Evolutionary conservation across 2,113 vertebrate species (phyloP), one percentile per base, ranked within the genome.

Genomic region (Callorhinus ursinus): DNA sequence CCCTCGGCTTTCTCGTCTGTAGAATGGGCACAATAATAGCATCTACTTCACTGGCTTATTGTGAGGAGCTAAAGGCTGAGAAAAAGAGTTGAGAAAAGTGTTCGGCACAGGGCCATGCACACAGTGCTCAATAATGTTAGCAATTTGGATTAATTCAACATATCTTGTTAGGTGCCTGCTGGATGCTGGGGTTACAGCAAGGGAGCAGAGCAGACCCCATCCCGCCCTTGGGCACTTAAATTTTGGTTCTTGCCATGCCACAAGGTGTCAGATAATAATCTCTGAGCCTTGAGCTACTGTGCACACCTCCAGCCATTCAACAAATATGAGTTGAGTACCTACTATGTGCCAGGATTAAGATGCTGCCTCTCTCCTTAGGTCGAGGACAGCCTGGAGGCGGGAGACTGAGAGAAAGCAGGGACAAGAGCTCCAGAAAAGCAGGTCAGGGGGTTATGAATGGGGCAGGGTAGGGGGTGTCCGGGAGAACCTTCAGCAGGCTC

Each of bases 71-170:
- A 21, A 8, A 0, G 4, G 36, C 18, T 42, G 72, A 28, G 31
- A 80, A 63, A 16, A 28, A 16, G 21, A 77, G 57, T 57, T n/a
- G 53, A 61, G 22, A 7, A 5, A n/a, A 71, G 16, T 26, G 16
- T 16, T 42, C 16, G 80, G 63, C 4, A 3, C 11, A 5, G 22
- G 9, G 42, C n/a, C 0, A 0, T 0, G 3, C 9, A 12, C 5
- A 49, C 19, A 1, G 65, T 36, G 51, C 24, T 76, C 31, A 33
- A 3, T 12, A 18, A 63, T 1, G 63, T 22, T 11, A 55, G 81
- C 1, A n/a, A 13, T 81, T 28, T 1, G 0, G 49, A 5, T 4
- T 14, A 12, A 69, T n/a, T 16, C 22, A 14, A 24, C 51, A 6
- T 2, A 4, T 61, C 67, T 79, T 3, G 42, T 19, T 7, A 13